Conservation (phyloP, 1,140 invertebrate species). For the Belonocnema kinseyi region DNA sequence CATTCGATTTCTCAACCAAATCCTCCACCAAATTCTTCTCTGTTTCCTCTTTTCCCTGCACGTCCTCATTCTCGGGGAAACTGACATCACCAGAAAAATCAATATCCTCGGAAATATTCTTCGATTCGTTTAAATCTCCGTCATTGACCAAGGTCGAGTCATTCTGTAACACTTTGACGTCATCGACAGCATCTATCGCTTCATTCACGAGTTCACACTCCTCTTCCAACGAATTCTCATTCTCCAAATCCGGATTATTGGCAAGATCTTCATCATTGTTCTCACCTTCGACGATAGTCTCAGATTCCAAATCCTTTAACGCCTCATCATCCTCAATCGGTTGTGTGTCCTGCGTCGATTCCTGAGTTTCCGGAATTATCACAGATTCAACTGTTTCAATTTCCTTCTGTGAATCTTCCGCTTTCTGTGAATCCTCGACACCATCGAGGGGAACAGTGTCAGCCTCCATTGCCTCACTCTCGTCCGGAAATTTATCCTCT, state of each 20-base stretch:
- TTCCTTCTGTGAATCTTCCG: conserved; percentile 33
- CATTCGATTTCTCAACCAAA: conserved; percentile 29
- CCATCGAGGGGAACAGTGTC: conserved; percentile 1
- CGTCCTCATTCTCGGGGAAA: not conserved
- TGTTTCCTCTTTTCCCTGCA: not conserved
- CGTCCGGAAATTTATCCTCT: conserved; percentile 32
- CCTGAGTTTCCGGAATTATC: conserved; percentile 45
- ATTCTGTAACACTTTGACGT: not conserved
- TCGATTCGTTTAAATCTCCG: not conserved
- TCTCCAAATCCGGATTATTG: not conserved
- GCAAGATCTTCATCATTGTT: not conserved
- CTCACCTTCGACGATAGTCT: not conserved
- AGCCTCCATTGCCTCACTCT: conserved; percentile 38
- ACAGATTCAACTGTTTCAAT: conserved; percentile 7
- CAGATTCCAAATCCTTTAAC: not conserved
- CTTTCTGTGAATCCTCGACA: conserved; percentile 21
- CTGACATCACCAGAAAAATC: conserved; percentile 6
- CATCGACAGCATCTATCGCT: not conserved
- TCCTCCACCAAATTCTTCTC: conserved; percentile 12
- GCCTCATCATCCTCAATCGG: not conserved
- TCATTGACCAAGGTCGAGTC: not conserved
- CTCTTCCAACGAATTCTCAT: conserved; percentile 1
- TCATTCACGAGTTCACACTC: conserved; percentile 6
- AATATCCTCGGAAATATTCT: not conserved
- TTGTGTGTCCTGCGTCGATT: conserved; percentile 21